phyloP scores from a whole-genome alignment of 2,113 vertebrate genomes.

The Asarcornis scutulata region DNA sequence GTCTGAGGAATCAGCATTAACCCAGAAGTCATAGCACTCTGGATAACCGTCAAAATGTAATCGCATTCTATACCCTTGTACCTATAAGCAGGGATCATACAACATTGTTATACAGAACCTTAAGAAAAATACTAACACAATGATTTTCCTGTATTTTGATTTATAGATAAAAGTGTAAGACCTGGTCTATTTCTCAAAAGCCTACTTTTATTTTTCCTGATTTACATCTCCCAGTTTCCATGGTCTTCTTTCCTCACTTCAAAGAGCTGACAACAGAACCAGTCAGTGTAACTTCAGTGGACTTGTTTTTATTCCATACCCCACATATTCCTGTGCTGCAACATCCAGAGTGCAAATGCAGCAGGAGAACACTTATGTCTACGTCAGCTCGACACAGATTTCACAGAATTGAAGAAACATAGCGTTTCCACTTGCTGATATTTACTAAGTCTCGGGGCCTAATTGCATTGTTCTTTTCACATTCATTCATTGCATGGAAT shows the following conservation, averaged over 20 bases:
- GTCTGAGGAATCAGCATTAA: constrained; percentile 90
- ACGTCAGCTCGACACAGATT: not conserved
- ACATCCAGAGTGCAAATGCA: not conserved
- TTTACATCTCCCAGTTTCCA: not conserved
- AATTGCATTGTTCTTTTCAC: not conserved
- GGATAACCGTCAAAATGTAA: constrained; percentile 92
- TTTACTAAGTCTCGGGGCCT: not conserved
- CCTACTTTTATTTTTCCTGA: not conserved
- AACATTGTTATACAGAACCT: not conserved
- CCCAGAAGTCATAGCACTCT: constrained; percentile 93
- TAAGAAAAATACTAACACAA: not conserved
- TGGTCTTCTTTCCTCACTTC: not conserved
- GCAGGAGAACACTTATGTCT: not conserved
- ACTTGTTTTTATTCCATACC: not conserved
- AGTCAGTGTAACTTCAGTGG: not conserved
- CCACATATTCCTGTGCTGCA: not conserved
- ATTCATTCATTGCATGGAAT: not conserved
- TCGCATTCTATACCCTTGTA: constrained; percentile 87
- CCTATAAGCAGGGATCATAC: constrained; percentile 60
- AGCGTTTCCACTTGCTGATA: not conserved
- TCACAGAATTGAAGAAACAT: not conserved
- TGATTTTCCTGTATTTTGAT: not conserved
- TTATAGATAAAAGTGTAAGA: not conserved
- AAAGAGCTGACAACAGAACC: not conserved
- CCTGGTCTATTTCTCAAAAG: not conserved